Evolutionary conservation across 2,888 invertebrate genomes (phyloP).

Genomic region (Drosophila atripex): DNA sequence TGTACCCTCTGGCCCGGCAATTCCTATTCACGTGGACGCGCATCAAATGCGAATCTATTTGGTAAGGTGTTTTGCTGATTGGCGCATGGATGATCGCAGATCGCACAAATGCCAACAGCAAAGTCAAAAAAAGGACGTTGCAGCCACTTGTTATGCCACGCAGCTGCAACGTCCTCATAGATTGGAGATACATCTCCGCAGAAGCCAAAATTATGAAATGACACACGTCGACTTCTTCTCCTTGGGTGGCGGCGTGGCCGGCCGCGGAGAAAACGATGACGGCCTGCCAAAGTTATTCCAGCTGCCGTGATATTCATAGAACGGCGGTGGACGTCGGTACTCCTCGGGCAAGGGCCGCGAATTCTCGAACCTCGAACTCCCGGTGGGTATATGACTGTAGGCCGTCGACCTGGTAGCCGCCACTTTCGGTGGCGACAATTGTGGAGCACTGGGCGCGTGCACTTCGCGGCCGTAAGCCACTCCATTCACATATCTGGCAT

Average conservation of each 20-base stretch:
- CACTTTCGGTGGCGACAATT: slow-evolving; percentile 4
- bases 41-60: slow-evolving; percentile 38
- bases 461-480: slow-evolving; percentile 13
- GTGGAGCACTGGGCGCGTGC: slow-evolving; percentile 12
- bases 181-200: slow-evolving; percentile 14
- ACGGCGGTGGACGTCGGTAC: slow-evolving; percentile 18
- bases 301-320: slow-evolving; percentile 2
- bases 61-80: slow-evolving; percentile 36
- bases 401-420: neutral
- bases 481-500: slow-evolving; percentile 1
- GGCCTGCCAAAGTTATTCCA: neutral
- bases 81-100: slow-evolving; percentile 36
- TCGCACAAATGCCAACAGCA: slow-evolving; percentile 39
- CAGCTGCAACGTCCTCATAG: slow-evolving; percentile 46
- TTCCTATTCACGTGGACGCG: slow-evolving; percentile 1
- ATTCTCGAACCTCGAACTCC: slow-evolving; percentile 19
- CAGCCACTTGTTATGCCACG: slow-evolving; percentile 18
- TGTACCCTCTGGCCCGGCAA: neutral
- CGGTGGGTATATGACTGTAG: slow-evolving; percentile 26
- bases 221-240: slow-evolving; percentile 40
- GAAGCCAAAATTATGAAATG: slow-evolving; percentile 52
- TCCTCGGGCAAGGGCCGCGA: slow-evolving; percentile 12
- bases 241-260: neutral
- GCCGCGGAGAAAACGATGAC: neutral
- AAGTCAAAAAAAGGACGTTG: slow-evolving; percentile 46